These are phyloP conservation scores for Danaus melanippus DNA, from an alignment of 1,140 invertebrate genomes.

Conservation along the genomic window DNA sequence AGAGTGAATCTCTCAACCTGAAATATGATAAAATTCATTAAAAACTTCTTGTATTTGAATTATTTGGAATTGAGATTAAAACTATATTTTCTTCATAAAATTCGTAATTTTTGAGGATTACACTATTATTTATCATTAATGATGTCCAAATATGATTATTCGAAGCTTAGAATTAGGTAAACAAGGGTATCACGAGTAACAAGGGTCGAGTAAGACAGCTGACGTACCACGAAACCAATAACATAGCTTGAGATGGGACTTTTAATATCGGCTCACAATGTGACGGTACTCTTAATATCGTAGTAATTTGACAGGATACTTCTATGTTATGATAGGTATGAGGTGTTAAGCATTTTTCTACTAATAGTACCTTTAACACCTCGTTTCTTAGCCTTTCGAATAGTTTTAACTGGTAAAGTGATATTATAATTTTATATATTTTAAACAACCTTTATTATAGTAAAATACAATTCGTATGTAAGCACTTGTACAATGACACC, in stretches of 20 bases:
- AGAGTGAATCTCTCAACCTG: no score
- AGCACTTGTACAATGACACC: no score
- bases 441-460: no score
- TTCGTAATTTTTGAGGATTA: no score
- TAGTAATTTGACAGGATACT: conserved; percentile 21
- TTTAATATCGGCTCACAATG: conserved; percentile 22
- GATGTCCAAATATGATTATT: neutral
- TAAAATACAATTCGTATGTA: no score
- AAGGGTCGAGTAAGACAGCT: conserved; percentile 10
- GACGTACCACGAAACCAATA: conserved; percentile 11
- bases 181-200: conserved; percentile 9
- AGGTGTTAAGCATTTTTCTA: neutral
- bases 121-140: no score
- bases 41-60: no score
- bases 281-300: conserved; percentile 17
- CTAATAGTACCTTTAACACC: neutral
- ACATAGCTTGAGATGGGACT: conserved; percentile 18
- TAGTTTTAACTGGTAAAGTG: neutral
- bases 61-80: no score
- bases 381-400: neutral
- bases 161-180: conserved; percentile 7
- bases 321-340: conserved; percentile 13
- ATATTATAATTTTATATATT: no score
- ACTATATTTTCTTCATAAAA: no score
- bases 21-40: no score